A percentile compares a stretch with the other conserved stretches of the same genome.
These are phyloP conservation scores for Cyprinodon variegatus DNA, from an alignment of 2,113 vertebrate species.

Conservation along the genomic window DNA sequence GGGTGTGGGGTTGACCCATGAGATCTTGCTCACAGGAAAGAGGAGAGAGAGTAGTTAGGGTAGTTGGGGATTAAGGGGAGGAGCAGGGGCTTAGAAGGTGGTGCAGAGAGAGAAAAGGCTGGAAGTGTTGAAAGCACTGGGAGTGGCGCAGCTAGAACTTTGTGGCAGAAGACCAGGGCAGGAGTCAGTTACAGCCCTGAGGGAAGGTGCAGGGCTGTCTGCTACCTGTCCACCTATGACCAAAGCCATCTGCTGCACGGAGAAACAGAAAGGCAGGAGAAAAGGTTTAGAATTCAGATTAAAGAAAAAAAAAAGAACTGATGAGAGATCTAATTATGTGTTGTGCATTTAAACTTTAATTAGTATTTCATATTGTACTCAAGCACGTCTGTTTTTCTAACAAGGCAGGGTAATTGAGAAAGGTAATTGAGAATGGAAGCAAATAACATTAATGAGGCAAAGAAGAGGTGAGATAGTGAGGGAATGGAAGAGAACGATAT, in stretches of 20 bases:
- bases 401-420: conserved; percentile 50
- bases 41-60: conserved; percentile 11
- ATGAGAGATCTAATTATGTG: conserved; percentile 42
- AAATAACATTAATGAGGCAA: conserved; percentile 62
- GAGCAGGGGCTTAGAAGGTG: conserved; percentile 15
- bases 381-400: conserved; percentile 45
- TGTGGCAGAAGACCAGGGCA: conserved; percentile 7
- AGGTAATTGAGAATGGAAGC: conserved; percentile 50
- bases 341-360: conserved; percentile 48
- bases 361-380: conserved; percentile 40
- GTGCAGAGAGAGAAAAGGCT: conserved; percentile 32
- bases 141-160: conserved; percentile 5
- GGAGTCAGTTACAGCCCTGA: conserved; percentile 51
- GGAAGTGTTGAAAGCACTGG: conserved; percentile 21
- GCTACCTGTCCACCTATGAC: conserved; percentile 82
- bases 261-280: conserved; percentile 14
- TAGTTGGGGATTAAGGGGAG: conserved; percentile 8
- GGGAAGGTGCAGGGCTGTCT: conserved; percentile 69
- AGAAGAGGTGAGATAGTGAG: conserved; percentile 24
- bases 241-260: conserved; percentile 76
- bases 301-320: conserved; percentile 27
- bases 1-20: conserved; percentile 25
- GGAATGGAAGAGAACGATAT: conserved; percentile 38
- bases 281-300: conserved; percentile 21
- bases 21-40: conserved; percentile 58